Evolutionary conservation across 2,888 invertebrate genomes (phyloP).

Genomic region (Machimus rusticus): DNA sequence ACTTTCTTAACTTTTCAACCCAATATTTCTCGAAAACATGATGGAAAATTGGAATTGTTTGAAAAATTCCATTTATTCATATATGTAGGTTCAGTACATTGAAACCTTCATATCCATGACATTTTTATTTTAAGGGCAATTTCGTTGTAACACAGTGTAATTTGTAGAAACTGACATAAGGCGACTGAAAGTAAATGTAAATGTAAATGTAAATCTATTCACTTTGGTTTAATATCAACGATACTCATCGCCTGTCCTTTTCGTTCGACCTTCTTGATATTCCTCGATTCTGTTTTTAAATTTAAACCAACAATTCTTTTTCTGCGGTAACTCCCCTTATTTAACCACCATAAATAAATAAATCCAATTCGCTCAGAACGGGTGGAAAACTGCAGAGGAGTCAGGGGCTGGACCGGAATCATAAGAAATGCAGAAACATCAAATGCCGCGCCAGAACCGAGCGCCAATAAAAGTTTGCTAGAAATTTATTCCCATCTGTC

Average conservation of each 20-base stretch:
- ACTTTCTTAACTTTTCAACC: no score
- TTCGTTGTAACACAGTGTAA: no score
- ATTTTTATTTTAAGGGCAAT: no score
- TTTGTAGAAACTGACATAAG: no score
- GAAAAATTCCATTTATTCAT: no score
- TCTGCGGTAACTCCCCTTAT: not conserved
- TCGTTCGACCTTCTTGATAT: not conserved
- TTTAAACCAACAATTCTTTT: not conserved
- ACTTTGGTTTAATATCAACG: not conserved
- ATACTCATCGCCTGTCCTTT: not conserved
- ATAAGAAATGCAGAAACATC: slow-evolving; percentile 19
- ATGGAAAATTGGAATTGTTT: no score
- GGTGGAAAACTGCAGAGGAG: not conserved
- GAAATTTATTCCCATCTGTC: slow-evolving; percentile 23
- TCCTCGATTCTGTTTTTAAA: not conserved
- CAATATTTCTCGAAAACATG: no score
- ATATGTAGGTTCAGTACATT: no score
- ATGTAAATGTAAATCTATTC: no score
- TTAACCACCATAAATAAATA: not conserved
- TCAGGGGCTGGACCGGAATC: not conserved
- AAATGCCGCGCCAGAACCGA: not conserved
- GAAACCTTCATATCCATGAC: no score
- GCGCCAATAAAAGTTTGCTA: not conserved
- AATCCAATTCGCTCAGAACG: not conserved
- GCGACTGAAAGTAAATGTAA: no score